phyloP scores from a whole-genome alignment of 2,113 vertebrate species.

The Prunella himalayana region DNA sequence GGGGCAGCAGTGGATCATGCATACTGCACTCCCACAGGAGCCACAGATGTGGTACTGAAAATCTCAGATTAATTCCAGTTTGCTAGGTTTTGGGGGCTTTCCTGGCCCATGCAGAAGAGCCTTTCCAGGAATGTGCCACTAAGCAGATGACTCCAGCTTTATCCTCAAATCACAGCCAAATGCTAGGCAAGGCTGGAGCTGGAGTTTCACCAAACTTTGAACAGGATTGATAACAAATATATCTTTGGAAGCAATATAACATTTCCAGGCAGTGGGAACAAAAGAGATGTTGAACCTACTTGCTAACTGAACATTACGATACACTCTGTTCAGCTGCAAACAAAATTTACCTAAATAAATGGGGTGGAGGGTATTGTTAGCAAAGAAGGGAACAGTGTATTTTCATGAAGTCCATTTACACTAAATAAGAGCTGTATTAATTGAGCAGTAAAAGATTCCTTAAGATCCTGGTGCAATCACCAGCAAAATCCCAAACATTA shows the following conservation, averaged over 20 bases:
- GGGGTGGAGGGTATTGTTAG: accelerated
- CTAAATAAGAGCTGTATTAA: not conserved
- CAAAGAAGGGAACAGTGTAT: not conserved
- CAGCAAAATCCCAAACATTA: not conserved
- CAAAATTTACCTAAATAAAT: not conserved
- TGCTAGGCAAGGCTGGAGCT: not conserved
- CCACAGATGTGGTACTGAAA: not conserved
- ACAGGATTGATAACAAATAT: not conserved
- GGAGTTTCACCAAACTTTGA: not conserved
- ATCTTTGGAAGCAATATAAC: not conserved
- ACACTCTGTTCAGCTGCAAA: not conserved
- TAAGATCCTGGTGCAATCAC: not conserved
- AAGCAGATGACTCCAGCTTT: not conserved
- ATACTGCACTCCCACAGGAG: not conserved
- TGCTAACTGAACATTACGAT: not conserved
- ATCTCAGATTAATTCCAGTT: not conserved
- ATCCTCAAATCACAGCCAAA: not conserved
- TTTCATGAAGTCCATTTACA: not conserved
- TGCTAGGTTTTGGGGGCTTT: not conserved
- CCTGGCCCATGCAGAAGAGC: not conserved
- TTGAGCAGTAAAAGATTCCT: not conserved
- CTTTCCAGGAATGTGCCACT: not conserved
- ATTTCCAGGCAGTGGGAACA: not conserved
- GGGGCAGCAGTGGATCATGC: not conserved
- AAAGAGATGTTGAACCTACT: not conserved